Base-by-base conservation (phyloP, 2,888 invertebrate species). In the Rhagium mordax region DNA sequence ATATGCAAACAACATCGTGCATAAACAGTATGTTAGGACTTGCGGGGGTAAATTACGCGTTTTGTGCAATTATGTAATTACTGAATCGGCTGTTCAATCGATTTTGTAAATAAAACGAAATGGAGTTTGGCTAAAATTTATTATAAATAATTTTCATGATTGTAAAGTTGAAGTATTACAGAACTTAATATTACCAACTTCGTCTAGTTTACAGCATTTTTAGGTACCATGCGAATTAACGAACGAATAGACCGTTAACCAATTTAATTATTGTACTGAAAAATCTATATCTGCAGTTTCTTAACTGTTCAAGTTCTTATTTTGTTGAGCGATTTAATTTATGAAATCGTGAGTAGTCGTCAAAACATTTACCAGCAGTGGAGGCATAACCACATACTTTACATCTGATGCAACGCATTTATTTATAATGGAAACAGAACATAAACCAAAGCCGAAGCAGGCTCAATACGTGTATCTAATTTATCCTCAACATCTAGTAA, bases 401-500 rank as follows among this genome's bases (percentile, higher is more conserved):
- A 48, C 62, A 15, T 64, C 70, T 64, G 61, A 69, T 61, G 61
- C 51, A 61, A 61, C 51, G 41, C 20, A 69, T 69, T 55, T 57
- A 70, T 69, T 55, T 57, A 70, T 20, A 41, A 53, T 21, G n/a
- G 70, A 13, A 55, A 48, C 62, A 41, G 57, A 53, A 55, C 64
- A 18, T 47, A 57, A 67, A 47, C 57, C 67, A 33, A 66, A 55
- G 53, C 70, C 41, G 53, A 62, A 55, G 15, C 48, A 20, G 67
- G 41, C 67, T 16, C 49, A 64, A 29, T 64, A 48, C 64, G 64
- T 49, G 64, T 47, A 67, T 18, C 59, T 66, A 71, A 71, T 67
- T 72, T 61, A 72, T 67, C 69, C 57, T 51, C 29, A 41, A 33
- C 53, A 65, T 69, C 59, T 48, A 60, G 74, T 64, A 71, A 72